Conservation (phyloP, 1,140 invertebrate species). For the Hylyphantes graminicola region DNA sequence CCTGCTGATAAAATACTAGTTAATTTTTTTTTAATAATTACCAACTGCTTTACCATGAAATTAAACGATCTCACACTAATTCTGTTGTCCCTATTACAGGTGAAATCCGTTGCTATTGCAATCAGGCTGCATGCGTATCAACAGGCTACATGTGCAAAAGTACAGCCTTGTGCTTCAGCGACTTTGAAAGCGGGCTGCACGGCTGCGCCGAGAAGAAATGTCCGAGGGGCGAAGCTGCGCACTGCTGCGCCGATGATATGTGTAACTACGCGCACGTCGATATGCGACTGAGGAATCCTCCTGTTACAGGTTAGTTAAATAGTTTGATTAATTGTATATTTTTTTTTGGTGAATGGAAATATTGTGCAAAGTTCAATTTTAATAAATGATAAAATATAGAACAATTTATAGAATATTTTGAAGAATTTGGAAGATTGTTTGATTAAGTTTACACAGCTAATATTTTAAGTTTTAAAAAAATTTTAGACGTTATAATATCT, state of each 20-base stretch:
- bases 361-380: no score
- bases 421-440: no score
- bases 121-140: constrained; percentile 80
- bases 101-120: constrained; percentile 84
- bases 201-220: constrained; percentile 47
- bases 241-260: constrained; percentile 81
- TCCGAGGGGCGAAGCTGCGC: constrained; percentile 62
- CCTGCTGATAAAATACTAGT: no score
- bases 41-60: no score
- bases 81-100: constrained; percentile 59
- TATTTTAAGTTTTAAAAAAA: no score
- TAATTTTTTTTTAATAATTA: no score
- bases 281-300: constrained; percentile 7
- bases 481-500: no score
- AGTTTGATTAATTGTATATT: no score
- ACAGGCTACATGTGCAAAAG: constrained; percentile 86
- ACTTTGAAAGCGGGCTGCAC: constrained; percentile 52
- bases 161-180: constrained; percentile 36
- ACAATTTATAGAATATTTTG: no score
- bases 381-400: no score
- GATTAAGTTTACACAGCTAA: no score
- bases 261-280: constrained; percentile 77
- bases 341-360: no score
- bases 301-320: constrained; percentile 11
- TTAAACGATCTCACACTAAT: background rate